Conservation (phyloP, 1,140 invertebrate species). For the Asbolus verrucosus region DNA sequence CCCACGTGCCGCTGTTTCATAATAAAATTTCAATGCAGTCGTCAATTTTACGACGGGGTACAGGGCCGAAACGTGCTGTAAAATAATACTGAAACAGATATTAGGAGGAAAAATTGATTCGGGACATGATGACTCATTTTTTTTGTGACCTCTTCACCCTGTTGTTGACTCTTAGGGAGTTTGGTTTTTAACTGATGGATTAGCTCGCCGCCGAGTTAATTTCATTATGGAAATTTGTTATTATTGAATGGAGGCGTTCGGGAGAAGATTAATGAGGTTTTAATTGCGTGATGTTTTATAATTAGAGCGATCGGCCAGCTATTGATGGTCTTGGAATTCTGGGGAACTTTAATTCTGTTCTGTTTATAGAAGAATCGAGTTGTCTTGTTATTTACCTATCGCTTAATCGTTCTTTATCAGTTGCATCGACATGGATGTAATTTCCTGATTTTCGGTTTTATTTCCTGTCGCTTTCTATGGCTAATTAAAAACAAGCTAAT, state of each 20-base stretch:
- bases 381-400: neutral
- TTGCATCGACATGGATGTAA: constrained; percentile 17
- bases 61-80: neutral
- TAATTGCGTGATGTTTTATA: constrained; percentile 35
- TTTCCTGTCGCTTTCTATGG: constrained; percentile 21
- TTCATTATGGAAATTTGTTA: constrained; percentile 44
- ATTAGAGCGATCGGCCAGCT: constrained; percentile 8
- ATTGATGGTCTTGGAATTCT: neutral
- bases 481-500: constrained; percentile 21
- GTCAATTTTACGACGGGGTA: neutral
- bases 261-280: constrained; percentile 41
- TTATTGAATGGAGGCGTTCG: constrained; percentile 20
- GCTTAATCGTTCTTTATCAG: neutral
- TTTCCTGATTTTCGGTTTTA: constrained; percentile 38
- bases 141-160: neutral
- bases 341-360: no score
- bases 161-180: constrained; percentile 3
- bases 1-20: constrained; percentile 18
- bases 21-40: constrained; percentile 35
- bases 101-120: constrained; percentile 5
- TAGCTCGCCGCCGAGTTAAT: constrained; percentile 19
- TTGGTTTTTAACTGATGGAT: constrained; percentile 22
- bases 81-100: constrained; percentile 16
- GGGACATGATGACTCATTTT: constrained; percentile 27
- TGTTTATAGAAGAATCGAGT: no score